Base-by-base conservation (phyloP, 1,140 invertebrate species). In the Drosophila kurseongensis region DNA sequence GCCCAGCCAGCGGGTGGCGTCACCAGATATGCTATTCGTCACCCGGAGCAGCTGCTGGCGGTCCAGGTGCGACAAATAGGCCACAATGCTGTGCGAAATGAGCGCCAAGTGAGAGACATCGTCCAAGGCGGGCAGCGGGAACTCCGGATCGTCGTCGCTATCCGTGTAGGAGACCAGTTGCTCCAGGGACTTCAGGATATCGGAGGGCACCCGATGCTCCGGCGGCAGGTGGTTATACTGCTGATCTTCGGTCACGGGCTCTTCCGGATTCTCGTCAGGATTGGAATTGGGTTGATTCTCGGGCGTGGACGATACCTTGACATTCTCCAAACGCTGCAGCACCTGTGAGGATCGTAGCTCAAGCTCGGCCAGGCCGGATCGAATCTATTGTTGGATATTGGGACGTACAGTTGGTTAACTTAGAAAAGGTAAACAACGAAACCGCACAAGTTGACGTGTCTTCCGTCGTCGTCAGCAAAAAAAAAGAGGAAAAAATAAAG, bases 31-130 rank as follows among this genome's bases (percentile, higher is more conserved):
- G 62, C 79, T 85, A 14, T 80, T 81, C 12, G 90, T 89, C 0
- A 92, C 86, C 14, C 91, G 85, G 13, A 84, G 51, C 38, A 92
- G 54, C 42, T 91, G 84, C 51, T 92, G 78, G 0, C 85, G 54
- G 55, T 92, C 88, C 59, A 92, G 58, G 23, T 92, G 90, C 41
- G 85, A 91, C 8, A 92, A 36, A 52, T 92, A 92, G 2, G 92
- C 90, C 1, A 92, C 80, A 47, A 92, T 92, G 66, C 91, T 92
- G 67, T 92, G 92, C 52, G 92, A 92, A 10, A 92, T 91, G 2
- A 92, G 68, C 13, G 91, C 91, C 65, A 92, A 68, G 55, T 92
- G 91, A 57, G 91, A 92, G 44, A 92, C 91, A 63, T 92, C 92
- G 55, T 92, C 91, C 4, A 92, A 50, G 2, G 84, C 90, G 10